Base-by-base conservation (phyloP, 2,888 invertebrate species). In the Drosophila testacea region DNA sequence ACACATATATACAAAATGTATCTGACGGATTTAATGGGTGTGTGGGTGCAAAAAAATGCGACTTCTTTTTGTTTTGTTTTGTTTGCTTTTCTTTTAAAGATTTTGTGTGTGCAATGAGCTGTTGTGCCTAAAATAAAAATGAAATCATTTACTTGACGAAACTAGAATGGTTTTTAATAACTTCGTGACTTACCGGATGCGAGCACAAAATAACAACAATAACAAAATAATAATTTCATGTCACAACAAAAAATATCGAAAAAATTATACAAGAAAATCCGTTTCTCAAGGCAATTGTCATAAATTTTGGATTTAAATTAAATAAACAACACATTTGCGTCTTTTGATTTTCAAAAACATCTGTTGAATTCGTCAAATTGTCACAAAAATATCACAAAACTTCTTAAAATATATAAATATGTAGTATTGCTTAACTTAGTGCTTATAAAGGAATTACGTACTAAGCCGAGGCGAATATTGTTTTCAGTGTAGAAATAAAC, bases 61-160 rank as follows among this genome's bases (percentile, higher is more conserved):
- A 73, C 79, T 77, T 78, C 75, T 61, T 62, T 61, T 67, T 79
- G 56, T 75, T 61, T 67, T 79, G 56, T 75, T 74, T 46, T 39
- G 34, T 36, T 48, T 54, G 64, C 4, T 34, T 60, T 51, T 69
- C 9, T 61, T 63, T 44, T 48, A 22, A 22, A 39, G 56, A 47
- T 32, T 46, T 66, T 65, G 39, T 61, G 51, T 73, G 64, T 83
- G 72, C 72, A 75, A 75, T 83, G 83, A 86, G 59, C 72, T 71
- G 82, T 71, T 66, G 88, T 80, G 87, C 87, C 87, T 88, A 88
- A 88, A 87, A 87, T 89, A 87, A 90, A 88, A 90, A 89, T 87
- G 82, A 87, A 87, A 90, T 89, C 85, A 89, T 89, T 86, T 86
- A 86, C 81, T 89, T 72, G 66, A 46, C 63, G 69, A 66, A 72